A percentile compares a stretch with the other conserved stretches of the same genome.
Conservation (phyloP, 2,113 vertebrate species). For the Marmota flaviventris region DNA sequence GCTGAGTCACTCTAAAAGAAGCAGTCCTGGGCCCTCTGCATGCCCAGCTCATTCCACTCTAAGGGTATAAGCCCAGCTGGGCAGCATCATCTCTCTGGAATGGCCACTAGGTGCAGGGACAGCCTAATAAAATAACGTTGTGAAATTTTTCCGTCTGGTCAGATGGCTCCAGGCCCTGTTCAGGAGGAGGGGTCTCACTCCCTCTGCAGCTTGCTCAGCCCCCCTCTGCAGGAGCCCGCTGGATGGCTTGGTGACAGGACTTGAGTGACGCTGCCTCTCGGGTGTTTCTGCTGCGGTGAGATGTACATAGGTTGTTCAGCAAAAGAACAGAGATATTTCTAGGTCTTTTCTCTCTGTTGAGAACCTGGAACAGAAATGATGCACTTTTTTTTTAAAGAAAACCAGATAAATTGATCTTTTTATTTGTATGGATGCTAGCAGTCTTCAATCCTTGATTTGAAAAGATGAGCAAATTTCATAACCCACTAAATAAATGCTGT, state of each 20-base stretch:
- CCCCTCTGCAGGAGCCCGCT: neutral
- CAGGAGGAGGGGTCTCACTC: neutral
- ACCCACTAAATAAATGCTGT: neutral
- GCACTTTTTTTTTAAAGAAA: slow-evolving; percentile 52
- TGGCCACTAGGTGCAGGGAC: neutral
- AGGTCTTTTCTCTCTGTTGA: neutral
- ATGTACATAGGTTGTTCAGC: slow-evolving; percentile 26
- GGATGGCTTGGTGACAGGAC: neutral
- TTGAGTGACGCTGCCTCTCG: neutral
- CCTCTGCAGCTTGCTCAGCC: rapidly evolving
- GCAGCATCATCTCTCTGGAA: slow-evolving; percentile 30
- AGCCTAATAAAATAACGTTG: slow-evolving; percentile 51
- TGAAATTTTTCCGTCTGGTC: slow-evolving; percentile 52
- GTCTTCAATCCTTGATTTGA: slow-evolving; percentile 53
- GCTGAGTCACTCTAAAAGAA: rapidly evolving
- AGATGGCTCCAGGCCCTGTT: slow-evolving; percentile 49
- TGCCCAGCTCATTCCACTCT: neutral
- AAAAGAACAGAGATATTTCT: slow-evolving; percentile 39
- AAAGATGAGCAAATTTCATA: slow-evolving; percentile 53
- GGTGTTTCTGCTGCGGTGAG: neutral
- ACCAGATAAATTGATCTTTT: slow-evolving; percentile 72
- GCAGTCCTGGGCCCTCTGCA: neutral
- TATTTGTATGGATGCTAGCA: slow-evolving; percentile 49
- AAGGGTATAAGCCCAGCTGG: neutral
- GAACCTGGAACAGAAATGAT: slow-evolving; percentile 63